These are phyloP conservation scores for Fabriciana adippe DNA, from an alignment of 2,888 invertebrate genomes.

Conservation along the genomic window DNA sequence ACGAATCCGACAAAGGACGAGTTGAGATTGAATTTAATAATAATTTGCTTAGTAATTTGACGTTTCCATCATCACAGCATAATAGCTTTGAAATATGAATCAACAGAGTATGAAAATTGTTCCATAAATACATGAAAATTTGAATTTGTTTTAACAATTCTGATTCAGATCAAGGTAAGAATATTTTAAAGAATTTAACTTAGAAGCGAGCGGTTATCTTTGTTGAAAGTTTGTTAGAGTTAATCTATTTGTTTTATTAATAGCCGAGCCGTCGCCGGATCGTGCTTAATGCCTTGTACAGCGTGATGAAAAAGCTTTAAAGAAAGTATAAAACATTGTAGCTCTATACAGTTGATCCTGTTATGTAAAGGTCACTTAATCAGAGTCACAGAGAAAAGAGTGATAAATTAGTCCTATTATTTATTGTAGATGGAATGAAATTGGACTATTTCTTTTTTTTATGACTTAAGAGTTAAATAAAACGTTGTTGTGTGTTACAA, in stretches of 20 bases:
- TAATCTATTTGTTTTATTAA: slow-evolving; percentile 11
- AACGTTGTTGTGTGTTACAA: too few relatives aligned
- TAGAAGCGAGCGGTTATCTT: background rate
- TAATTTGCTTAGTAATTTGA: slow-evolving; percentile 15
- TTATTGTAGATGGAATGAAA: too few relatives aligned
- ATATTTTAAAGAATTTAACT: background rate
- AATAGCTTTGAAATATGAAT: slow-evolving; percentile 18
- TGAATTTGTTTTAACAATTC: background rate
- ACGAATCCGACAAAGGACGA: slow-evolving; percentile 7
- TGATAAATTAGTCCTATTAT: background rate
- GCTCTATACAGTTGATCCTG: background rate
- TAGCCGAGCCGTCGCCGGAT: background rate
- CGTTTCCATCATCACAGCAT: slow-evolving; percentile 12
- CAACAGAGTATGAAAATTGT: slow-evolving; percentile 4
- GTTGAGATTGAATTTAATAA: slow-evolving; percentile 19
- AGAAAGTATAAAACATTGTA: slow-evolving; percentile 7
- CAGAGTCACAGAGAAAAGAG: background rate
- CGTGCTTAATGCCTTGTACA: slow-evolving; percentile 3
- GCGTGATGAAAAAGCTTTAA: background rate
- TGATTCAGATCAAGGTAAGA: background rate
- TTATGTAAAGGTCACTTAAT: background rate
- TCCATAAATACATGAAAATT: slow-evolving; percentile 3
- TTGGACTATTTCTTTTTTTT: too few relatives aligned
- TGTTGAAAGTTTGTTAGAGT: too few relatives aligned
- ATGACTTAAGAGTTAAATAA: too few relatives aligned